These are phyloP conservation scores for Drosophila mayri DNA, from an alignment of 1,140 invertebrate species.

Conservation along the genomic window DNA sequence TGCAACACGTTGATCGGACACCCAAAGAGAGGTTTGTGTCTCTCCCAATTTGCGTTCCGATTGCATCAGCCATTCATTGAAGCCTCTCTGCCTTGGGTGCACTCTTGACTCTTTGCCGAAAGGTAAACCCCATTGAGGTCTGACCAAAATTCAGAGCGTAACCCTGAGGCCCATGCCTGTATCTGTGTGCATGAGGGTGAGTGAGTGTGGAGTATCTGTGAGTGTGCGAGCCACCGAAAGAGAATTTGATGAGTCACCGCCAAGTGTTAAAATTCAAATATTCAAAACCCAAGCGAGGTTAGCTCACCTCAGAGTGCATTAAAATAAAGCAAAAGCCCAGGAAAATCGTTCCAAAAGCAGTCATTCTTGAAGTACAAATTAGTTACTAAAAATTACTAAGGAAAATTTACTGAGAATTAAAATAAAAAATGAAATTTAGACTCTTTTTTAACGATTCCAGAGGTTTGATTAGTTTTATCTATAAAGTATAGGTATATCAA, in stretches of 20 bases:
- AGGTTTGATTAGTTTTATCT: background rate
- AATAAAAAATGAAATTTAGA: background rate
- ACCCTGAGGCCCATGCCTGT: conserved; percentile 40
- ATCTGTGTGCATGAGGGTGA: background rate
- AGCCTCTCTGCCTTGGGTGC: conserved; percentile 29
- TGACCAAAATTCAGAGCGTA: conserved; percentile 38
- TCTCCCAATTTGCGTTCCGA: conserved; percentile 63
- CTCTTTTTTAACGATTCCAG: background rate
- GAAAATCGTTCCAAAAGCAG: background rate
- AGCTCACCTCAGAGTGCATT: conserved; percentile 13
- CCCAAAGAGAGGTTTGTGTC: conserved; percentile 37
- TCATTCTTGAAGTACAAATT: background rate
- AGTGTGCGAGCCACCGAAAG: conserved; percentile 1
- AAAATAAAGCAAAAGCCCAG: background rate
- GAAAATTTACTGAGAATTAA: background rate
- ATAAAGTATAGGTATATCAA: background rate
- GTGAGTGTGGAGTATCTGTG: conserved; percentile 1
- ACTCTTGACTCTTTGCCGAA: conserved; percentile 38
- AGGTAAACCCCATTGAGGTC: conserved; percentile 26
- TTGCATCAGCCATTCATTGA: conserved; percentile 78
- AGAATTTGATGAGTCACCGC: conserved; percentile 25
- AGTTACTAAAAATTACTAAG: background rate
- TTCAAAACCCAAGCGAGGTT: conserved; percentile 18
- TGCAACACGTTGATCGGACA: conserved; percentile 53
- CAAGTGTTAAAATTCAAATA: conserved; percentile 12